Conservation (phyloP, 2,113 vertebrate species). For the Ia io region DNA sequence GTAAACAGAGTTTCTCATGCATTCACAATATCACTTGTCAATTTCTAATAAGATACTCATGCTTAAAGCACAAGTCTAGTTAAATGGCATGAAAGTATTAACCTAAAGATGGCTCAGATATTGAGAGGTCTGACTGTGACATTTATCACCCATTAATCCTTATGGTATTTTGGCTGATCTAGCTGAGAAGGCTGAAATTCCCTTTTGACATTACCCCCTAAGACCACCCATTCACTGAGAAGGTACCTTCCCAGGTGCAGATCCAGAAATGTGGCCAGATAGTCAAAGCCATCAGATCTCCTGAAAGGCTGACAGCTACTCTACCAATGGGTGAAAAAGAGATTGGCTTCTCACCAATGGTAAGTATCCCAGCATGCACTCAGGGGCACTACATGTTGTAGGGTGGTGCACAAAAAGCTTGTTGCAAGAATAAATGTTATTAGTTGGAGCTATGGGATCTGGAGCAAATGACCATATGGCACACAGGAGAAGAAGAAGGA, state of each 20-base stretch:
- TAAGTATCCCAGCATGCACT: not conserved
- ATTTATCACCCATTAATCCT: not conserved
- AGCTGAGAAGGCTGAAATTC: not conserved
- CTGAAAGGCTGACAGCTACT: not conserved
- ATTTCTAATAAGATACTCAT: not conserved
- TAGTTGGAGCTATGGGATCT: conserved; percentile 5
- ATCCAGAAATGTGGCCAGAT: not conserved
- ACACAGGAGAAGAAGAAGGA: not conserved
- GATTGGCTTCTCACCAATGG: not conserved
- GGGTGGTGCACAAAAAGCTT: not conserved
- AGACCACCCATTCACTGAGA: not conserved
- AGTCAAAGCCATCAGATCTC: not conserved
- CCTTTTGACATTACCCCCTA: not conserved
- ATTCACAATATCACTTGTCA: not conserved
- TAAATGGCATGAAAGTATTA: not conserved
- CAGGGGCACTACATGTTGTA: not conserved
- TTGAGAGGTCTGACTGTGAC: not conserved
- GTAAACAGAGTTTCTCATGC: not conserved
- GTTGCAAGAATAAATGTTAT: conserved; percentile 10
- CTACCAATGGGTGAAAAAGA: not conserved
- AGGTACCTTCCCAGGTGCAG: not conserved
- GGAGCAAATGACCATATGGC: not conserved
- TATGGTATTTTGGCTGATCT: not conserved
- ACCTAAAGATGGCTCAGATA: not conserved
- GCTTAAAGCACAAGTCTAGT: not conserved